Base-by-base conservation (phyloP, 2,113 vertebrate genomes). In the Prochilodus magdalenae region DNA sequence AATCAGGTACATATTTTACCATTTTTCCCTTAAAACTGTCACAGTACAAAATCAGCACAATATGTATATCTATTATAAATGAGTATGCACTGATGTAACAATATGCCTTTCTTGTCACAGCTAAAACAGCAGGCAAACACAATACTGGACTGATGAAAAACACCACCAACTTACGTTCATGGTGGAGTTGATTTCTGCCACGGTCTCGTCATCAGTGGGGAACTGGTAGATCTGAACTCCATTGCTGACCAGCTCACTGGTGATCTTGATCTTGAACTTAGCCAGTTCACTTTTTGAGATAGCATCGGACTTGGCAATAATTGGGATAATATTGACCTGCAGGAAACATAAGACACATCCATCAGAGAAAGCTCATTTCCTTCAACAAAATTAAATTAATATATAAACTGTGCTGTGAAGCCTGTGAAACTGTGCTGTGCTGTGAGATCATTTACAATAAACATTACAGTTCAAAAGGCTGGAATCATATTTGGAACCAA, bases 141-240 rank as follows among this genome's bases (percentile, higher is more conserved):
- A 47, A 27, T 47, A 24, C 30, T 20, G 12, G 33, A n/a, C 55
- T 0, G 1, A 66, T 1, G 63, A 66, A 14, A n/a, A n/a, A n/a
- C 0, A n/a, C 11, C 29, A 0, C 26, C 1, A 12, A 89, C 96
- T 97, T 94, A 99, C 98, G 0, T 99, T 99, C 98, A 99, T 99
- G 29, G 96, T 98, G 76, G 96, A 98, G 40, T 99, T 99, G 91
- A 99, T 98, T 91, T 99, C 98, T 0, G 97, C 95, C 89, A 99
- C 97, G 0, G 97, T 97, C 83, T 99, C 98, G 0, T 99, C 98
- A 0, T 99, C 98, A 0, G 96, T 99, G 62, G 98, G 98, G 82
- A 99, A 99, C 90, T 99, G 98, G 91, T 99, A 99, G 89, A 99
- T 99, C 92, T 99, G 98, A 73, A 99, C 98, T 0, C 98, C 98